Conservation (phyloP, 2,113 vertebrate genomes). For the Dromas ardeola region DNA sequence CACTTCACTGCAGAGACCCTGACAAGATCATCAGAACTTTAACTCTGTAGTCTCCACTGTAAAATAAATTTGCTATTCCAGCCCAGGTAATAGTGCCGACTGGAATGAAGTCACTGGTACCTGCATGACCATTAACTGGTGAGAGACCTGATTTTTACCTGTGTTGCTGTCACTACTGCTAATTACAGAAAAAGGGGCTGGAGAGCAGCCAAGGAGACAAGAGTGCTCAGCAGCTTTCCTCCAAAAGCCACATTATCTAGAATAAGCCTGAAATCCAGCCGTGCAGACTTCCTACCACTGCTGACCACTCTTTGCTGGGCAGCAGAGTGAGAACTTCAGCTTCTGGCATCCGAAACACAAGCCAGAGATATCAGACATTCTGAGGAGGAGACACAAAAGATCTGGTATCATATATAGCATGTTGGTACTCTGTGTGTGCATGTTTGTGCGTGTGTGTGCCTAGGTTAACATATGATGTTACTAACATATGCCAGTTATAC, state of each 20-base stretch:
- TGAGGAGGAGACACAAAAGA: not conserved
- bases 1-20: not conserved
- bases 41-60: not conserved
- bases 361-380: not conserved
- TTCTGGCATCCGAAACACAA: not conserved
- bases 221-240: not conserved
- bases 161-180: not conserved
- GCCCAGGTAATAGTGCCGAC: not conserved
- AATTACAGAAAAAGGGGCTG: not conserved
- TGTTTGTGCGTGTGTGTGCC: accelerated
- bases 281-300: not conserved
- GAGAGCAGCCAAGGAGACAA: not conserved
- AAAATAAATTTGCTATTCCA: not conserved
- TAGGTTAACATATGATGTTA: accelerated
- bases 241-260: not conserved
- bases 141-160: not conserved
- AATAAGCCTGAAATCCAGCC: not conserved
- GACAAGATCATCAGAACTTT: not conserved
- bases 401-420: not conserved
- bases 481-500: accelerated
- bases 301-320: not conserved
- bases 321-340: not conserved
- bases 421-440: not conserved
- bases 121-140: not conserved
- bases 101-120: not conserved